Base-by-base conservation (phyloP, 2,113 vertebrate species). In the Clupea harengus region DNA sequence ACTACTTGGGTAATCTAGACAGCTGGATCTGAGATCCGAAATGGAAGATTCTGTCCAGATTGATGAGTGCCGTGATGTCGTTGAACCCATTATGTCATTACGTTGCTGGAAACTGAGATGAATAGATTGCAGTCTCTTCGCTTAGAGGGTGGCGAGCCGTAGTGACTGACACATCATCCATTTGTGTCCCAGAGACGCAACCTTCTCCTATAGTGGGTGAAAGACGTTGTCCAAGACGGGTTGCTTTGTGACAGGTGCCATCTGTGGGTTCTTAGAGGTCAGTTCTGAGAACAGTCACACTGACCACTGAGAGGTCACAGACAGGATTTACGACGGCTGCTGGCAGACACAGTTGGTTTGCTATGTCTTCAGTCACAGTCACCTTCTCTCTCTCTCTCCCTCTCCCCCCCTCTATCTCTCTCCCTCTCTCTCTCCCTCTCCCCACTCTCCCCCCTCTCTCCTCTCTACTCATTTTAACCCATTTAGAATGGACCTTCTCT, bases 351-450 rank as follows among this genome's bases (percentile, higher is more conserved):
- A 6, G 25, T 32, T 2, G 64, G n/a, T 10, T 67, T 67, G 22
- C 3, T 11, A 52, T 17, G 50, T 15, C 10, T 87, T 87, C 60
- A 88, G 82, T 85, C 57, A 47, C 85, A 4, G 18, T 45, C 52
- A 10, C 67, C 13, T 15, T 11, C 25, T 32, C 67, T 64, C 57
- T 22, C 57, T 22, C 2, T 22, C 57, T 22, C 57, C 22, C 57
- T 64, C 57, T 64, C 57, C n/a, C 60, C n/a, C 28, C 15, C 67
- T 15, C 67, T 32, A 2, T 83, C 82, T 45, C 72, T 32, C 25
- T 78, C 72, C 39, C 72, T 78, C 28, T 78, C 72, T 78, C 72
- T 67, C 64, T 28, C 60, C 13, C 25, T 32, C 67, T 75, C 9
- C 18, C 3, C 54, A 22, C 54, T 6, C 54, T 60, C 2, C 3